These are phyloP conservation scores for Ellobius talpinus DNA, from an alignment of 2,113 vertebrate species.

Conservation along the genomic window DNA sequence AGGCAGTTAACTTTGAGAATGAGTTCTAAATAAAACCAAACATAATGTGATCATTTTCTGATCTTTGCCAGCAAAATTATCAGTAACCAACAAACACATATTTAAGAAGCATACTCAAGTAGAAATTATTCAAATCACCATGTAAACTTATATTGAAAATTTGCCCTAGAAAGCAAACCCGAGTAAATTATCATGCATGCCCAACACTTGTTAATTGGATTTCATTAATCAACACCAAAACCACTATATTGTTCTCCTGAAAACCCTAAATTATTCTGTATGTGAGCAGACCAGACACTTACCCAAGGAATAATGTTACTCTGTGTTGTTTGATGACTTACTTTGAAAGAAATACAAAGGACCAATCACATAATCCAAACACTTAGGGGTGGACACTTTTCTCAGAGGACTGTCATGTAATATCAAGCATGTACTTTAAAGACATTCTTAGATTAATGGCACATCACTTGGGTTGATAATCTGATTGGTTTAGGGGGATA, in stretches of 20 bases:
- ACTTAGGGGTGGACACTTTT: constrained; percentile 30
- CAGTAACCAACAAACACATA: background rate
- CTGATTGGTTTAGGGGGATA: background rate
- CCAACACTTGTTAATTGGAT: background rate
- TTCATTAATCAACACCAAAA: constrained; percentile 9
- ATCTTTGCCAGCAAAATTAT: background rate
- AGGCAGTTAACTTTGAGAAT: background rate
- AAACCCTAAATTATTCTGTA: constrained; percentile 29
- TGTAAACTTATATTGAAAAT: constrained; percentile 12
- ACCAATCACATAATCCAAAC: constrained; percentile 66
- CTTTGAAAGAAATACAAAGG: constrained; percentile 69
- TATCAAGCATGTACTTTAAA: constrained; percentile 63
- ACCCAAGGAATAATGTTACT: constrained; percentile 48
- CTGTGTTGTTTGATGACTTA: constrained; percentile 65
- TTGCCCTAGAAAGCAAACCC: background rate
- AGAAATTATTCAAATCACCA: background rate
- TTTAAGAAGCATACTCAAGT: background rate
- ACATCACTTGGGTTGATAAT: background rate
- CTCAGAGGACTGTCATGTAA: constrained; percentile 64
- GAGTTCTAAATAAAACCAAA: constrained; percentile 3
- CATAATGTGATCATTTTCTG: background rate
- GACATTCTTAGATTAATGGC: constrained; percentile 20
- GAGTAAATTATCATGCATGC: constrained; percentile 18
- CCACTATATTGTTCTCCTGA: background rate
- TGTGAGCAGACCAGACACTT: constrained; percentile 64